Conservation (phyloP, 2,888 invertebrate genomes). For the Catocala nupta region DNA sequence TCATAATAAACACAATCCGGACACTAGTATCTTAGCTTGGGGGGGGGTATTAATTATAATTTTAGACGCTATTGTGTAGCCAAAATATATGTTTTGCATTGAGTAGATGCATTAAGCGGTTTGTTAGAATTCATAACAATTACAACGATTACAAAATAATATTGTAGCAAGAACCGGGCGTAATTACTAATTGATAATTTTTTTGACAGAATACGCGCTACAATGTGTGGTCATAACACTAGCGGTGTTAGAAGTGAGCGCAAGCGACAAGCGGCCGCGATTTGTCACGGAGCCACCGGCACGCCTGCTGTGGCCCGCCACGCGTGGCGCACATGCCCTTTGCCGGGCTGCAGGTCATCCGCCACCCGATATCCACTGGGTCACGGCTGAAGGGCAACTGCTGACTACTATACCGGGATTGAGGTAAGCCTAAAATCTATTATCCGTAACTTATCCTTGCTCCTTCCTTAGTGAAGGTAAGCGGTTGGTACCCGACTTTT, state of each 20-base stretch:
- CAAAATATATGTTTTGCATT: too few species aligned
- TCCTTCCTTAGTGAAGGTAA: too few species aligned
- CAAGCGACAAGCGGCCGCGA: constrained; percentile 79
- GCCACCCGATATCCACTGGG: constrained; percentile 79
- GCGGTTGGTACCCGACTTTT: too few species aligned
- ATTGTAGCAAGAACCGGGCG: too few species aligned
- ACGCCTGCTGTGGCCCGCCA: constrained; percentile 80
- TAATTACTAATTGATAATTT: background rate
- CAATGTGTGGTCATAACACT: constrained; percentile 64
- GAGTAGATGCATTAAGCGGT: too few species aligned
- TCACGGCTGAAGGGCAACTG: constrained; percentile 81
- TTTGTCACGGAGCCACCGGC: constrained; percentile 78
- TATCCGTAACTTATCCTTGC: too few species aligned
- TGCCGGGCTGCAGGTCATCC: constrained; percentile 81
- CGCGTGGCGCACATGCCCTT: constrained; percentile 76
- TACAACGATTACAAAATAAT: too few species aligned
- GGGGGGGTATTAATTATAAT: too few species aligned
- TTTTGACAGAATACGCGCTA: constrained; percentile 52
- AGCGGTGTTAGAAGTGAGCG: constrained; percentile 59
- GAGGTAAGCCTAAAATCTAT: constrained; percentile 58
- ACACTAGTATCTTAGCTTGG: too few species aligned
- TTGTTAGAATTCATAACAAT: too few species aligned
- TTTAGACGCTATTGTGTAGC: too few species aligned
- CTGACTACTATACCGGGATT: constrained; percentile 81
- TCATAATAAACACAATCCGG: too few species aligned